Evolutionary conservation across 2,888 invertebrate genomes (phyloP).

Genomic region (Drosophila quasianomalipes): DNA sequence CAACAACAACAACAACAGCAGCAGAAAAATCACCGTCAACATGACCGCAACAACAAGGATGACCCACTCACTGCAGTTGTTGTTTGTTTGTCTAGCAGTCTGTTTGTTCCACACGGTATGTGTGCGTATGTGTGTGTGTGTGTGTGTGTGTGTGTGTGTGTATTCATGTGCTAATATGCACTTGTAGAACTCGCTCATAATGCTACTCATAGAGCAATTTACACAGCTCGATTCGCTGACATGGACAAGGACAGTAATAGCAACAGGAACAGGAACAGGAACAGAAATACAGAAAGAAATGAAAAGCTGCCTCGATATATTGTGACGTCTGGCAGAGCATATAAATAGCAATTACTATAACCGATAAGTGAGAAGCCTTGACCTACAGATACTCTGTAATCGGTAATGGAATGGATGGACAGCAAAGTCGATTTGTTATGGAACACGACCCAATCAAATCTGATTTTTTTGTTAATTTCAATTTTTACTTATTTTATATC

Average conservation of each 20-base stretch:
- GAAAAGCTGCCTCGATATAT: conserved; percentile 20
- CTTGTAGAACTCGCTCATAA: conserved; percentile 38
- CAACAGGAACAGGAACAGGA: not conserved
- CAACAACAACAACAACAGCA: conserved; percentile 22
- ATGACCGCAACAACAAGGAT: conserved; percentile 11
- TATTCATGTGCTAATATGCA: conserved; percentile 54
- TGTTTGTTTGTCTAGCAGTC: conserved; percentile 20
- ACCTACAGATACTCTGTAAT: not conserved
- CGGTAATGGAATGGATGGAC: not conserved
- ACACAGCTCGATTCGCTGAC: conserved; percentile 38
- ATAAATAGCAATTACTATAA: not conserved
- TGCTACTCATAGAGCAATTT: conserved; percentile 54
- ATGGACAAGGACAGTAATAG: conserved; percentile 24
- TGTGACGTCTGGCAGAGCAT: conserved; percentile 18
- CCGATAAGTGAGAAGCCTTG: not conserved
- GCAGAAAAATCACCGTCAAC: conserved; percentile 18
- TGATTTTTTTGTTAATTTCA: not conserved
- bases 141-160: conserved; percentile 1
- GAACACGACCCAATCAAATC: not conserved
- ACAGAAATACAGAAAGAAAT: not conserved
- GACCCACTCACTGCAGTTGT: conserved; percentile 44
- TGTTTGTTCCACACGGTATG: not conserved
- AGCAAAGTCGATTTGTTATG: not conserved
- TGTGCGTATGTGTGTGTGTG: not conserved
- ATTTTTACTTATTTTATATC: not conserved